A percentile compares a stretch with the other conserved stretches of the same genome.
phyloP scores from a whole-genome alignment of 2,113 vertebrate genomes.

The Actenoides lindsayi region DNA sequence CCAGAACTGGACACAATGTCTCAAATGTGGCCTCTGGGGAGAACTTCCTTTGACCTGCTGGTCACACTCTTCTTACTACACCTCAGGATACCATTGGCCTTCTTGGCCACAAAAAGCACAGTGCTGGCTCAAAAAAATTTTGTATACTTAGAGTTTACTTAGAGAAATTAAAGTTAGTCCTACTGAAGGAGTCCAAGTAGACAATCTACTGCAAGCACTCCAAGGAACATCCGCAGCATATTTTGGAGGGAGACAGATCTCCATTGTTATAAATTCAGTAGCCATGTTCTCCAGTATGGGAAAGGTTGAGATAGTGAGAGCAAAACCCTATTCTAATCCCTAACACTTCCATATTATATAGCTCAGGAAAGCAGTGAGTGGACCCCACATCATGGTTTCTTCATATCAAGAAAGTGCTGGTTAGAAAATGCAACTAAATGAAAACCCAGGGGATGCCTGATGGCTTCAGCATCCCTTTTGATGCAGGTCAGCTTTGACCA shows the following conservation, averaged over 20 bases:
- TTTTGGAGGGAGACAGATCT: neutral
- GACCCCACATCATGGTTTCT: neutral
- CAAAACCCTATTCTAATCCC: neutral
- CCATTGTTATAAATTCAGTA: neutral
- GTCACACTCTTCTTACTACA: too few relatives aligned
- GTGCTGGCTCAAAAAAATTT: neutral
- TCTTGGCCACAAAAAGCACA: too few relatives aligned
- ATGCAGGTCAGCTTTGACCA: neutral
- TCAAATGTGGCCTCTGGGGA: too few relatives aligned
- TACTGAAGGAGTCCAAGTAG: neutral
- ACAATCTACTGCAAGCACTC: neutral
- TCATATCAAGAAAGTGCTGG: neutral
- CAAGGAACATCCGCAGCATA: neutral
- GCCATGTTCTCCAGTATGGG: neutral
- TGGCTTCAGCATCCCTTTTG: neutral
- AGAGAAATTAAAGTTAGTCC: neutral
- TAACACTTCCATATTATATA: neutral
- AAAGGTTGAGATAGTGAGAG: neutral
- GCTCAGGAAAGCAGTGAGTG: neutral
- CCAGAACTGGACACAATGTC: too few relatives aligned
- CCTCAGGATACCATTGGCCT: too few relatives aligned
- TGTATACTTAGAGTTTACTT: neutral
- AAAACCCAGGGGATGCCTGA: neutral
- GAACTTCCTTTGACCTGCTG: too few relatives aligned
- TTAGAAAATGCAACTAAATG: neutral